Conservation (phyloP, 2,797 vertebrate genomes). For the Phaenicophaeus curvirostris region DNA sequence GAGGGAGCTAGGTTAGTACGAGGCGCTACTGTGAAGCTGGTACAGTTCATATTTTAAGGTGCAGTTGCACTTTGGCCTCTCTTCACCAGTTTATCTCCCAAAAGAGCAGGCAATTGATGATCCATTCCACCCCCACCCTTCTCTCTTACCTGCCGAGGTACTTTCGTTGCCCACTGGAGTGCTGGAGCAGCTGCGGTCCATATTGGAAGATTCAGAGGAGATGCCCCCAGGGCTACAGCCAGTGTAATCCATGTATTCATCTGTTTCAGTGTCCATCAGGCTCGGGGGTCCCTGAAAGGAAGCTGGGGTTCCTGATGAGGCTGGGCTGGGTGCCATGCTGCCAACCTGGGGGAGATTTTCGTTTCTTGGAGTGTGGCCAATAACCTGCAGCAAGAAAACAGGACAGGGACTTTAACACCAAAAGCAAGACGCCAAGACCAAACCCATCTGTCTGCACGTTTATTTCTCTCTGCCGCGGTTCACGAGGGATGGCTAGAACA, state of each 20-base stretch:
- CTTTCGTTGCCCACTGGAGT: conserved; percentile 95
- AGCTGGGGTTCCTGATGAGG: conserved; percentile 71
- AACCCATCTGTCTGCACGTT: conserved; percentile 37
- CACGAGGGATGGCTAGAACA: conserved; percentile 14
- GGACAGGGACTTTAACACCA: neutral
- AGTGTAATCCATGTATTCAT: conserved; percentile 95
- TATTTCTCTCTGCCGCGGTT: neutral
- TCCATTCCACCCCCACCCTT: neutral
- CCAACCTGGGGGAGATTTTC: conserved; percentile 79
- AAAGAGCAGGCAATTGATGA: neutral
- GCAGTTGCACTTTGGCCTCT: neutral
- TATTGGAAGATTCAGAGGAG: conserved; percentile 96
- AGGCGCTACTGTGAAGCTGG: neutral
- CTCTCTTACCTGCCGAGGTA: conserved; percentile 89
- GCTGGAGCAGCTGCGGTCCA: conserved; percentile 97
- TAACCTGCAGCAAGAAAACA: conserved; percentile 72
- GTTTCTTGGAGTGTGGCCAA: conserved; percentile 76
- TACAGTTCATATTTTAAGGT: neutral
- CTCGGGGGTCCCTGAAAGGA: conserved; percentile 77
- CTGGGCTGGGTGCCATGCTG: conserved; percentile 76
- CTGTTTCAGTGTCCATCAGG: conserved; percentile 88
- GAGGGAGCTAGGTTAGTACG: neutral
- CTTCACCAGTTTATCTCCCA: neutral
- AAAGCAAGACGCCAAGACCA: conserved; percentile 13
- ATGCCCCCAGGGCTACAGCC: conserved; percentile 92